Evolutionary conservation across 2,797 vertebrate genomes (phyloP).

Genomic region (Lutra lutra): DNA sequence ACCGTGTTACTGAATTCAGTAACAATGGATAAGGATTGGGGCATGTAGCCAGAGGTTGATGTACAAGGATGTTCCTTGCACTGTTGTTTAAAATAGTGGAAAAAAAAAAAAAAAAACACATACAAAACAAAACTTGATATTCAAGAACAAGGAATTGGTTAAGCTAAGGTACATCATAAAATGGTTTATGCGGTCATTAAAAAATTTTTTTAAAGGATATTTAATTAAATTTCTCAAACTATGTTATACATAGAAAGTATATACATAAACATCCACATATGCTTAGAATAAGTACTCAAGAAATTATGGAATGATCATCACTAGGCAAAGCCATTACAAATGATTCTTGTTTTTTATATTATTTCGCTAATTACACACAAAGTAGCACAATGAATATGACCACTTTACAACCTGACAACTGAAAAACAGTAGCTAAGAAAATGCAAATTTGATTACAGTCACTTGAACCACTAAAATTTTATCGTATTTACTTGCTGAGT

Average conservation of each 20-base stretch:
- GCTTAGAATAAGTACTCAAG: conserved; percentile 2
- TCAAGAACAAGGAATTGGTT: not conserved
- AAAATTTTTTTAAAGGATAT: not conserved
- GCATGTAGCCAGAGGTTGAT: not conserved
- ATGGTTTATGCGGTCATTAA: not conserved
- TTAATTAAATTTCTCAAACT: conserved; percentile 35
- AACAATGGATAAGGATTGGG: not conserved
- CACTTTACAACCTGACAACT: not conserved
- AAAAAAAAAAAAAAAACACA: not conserved
- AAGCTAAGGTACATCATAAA: not conserved
- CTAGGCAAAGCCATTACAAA: not conserved
- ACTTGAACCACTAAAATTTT: not conserved
- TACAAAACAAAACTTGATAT: not conserved
- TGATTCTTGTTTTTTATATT: not conserved
- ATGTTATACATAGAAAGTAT: not conserved
- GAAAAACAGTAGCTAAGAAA: not conserved
- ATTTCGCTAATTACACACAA: not conserved
- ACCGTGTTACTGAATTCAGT: not conserved
- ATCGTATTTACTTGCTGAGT: not conserved
- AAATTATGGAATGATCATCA: not conserved
- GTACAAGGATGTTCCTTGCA: not conserved
- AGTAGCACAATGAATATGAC: not conserved
- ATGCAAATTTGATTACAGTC: not conserved
- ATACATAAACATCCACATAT: not conserved
- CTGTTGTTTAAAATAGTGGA: not conserved